Evolutionary conservation across 2,797 vertebrate species (phyloP), one percentile per base, ranked within the genome.

Genomic region (Nyctibius grandis): DNA sequence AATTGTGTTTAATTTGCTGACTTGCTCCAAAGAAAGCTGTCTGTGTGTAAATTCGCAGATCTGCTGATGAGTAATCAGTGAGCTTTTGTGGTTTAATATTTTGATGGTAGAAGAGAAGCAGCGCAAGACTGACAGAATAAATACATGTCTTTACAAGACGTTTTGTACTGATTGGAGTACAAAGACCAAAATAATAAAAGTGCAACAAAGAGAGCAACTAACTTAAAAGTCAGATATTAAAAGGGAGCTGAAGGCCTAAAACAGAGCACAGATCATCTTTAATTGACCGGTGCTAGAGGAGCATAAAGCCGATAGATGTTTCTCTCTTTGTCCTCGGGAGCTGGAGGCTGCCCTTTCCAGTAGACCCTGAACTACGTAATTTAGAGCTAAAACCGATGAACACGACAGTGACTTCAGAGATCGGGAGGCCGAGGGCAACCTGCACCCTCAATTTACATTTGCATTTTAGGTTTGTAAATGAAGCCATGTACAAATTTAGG

Each of bases 21-120:
- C 67, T 89, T 65, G 81, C 88, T 89, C 88, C 69, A 19, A 42
- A 85, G 93, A 78, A 95, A 95, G 80, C 77, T 65, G 88, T n/a
- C 36, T 68, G 74, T 51, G 70, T 50, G 56, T 47, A 82, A 87
- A 92, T 65, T 59, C 40, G 3, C 34, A 1, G 22, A 80, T 70
- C 73, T 50, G 53, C 68, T 87, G 92, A 56, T 77, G 93, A 93
- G 88, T 86, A 94, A 94, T 78, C 25, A 14, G 47, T 5, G 36
- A 92, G 89, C 75, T 88, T 94, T 95, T 61, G 85, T 91, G 91
- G 11, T 91, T 75, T 96, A 89, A 83, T 92, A 91, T 91, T 96
- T 96, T 85, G 67, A 69, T 83, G 75, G 92, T 85, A 48, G 84
- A 65, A 93, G 72, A 67, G 70, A 90, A 94, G 83, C 47, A 31